Evolutionary conservation across 2,797 vertebrate species (phyloP), one percentile per base, ranked within the genome.

Genomic region (Protonibea diacanthus): DNA sequence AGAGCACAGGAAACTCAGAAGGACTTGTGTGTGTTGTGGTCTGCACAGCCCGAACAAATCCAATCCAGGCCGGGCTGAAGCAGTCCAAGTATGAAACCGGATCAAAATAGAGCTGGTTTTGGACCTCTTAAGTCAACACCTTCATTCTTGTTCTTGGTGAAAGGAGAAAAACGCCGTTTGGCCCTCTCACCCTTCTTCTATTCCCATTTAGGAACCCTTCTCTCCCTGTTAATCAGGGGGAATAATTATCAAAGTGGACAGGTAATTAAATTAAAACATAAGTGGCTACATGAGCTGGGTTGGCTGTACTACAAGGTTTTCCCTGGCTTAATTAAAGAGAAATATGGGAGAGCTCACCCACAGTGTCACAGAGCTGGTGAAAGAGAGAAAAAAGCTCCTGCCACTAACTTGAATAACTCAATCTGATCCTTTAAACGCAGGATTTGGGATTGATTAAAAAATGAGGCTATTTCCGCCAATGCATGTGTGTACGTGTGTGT

Each of bases 201-300:
- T 89, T 91, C 91, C 84, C 91, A 91, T 94, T 95, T 90, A 93
- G 90, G 90, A 89, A 88, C 87, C 86, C 78, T 92, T 89, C 88
- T 91, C 90, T 92, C 87, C 86, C 87, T 91, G 94, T 96, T 96
- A 96, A 96, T 95, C 93, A 95, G 93, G 93, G 91, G 93, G 92
- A 95, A 95, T 95, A 95, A 95, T 96, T 94, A 96, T 95, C 93
- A 94, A 94, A 94, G 93, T 94, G 91, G 95, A 96, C 95, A 95
- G 95, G 95, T 95, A 95, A 96, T 96, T 95, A 96, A 95, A 96
- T 95, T 94, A 94, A 95, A 96, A 92, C 93, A 94, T 95, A 95
- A 95, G 94, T 94, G 93, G 94, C 93, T 95, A 95, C 93, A 95
- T 91, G 93, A 94, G 92, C 93, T 72, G 86, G 84, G 86, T 87